Percentiles rank a stretch among this genome's conserved stretches.
These are phyloP conservation scores for Petrolisthes manimaculis DNA, from an alignment of 2,888 invertebrate genomes.

Conservation along the genomic window DNA sequence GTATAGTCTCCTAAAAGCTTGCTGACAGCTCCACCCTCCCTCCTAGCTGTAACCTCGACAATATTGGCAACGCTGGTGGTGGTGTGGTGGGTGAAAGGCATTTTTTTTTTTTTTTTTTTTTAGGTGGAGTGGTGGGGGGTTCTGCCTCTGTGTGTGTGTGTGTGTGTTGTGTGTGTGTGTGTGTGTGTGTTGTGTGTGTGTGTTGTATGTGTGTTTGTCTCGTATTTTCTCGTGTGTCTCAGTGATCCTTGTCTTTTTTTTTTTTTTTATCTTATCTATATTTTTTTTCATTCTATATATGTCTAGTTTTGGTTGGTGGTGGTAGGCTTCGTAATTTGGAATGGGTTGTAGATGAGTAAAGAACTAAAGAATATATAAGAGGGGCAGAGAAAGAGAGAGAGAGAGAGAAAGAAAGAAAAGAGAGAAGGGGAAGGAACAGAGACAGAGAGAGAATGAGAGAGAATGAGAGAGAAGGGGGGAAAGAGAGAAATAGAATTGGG, in stretches of 20 bases:
- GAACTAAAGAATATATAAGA: background rate
- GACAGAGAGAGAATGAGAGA: background rate
- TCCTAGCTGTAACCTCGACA: background rate
- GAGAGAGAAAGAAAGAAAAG: slow-evolving; percentile 17
- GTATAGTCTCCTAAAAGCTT: slow-evolving; percentile 32
- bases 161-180: too few relatives aligned
- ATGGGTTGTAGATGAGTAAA: background rate
- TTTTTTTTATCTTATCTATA: background rate
- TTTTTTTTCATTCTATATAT: background rate
- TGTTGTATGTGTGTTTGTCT: too few relatives aligned
- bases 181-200: too few relatives aligned
- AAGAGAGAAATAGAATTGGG: background rate
- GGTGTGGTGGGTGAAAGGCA: too few relatives aligned
- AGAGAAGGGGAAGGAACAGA: background rate
- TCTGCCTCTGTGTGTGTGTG: too few relatives aligned
- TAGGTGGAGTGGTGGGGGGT: too few relatives aligned
- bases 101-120: too few relatives aligned
- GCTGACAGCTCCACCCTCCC: slow-evolving; percentile 15
- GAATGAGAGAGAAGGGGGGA: background rate
- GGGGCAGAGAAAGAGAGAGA: slow-evolving; percentile 6
- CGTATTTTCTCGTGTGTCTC: background rate
- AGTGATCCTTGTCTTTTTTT: background rate
- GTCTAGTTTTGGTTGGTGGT: too few relatives aligned
- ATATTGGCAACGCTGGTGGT: slow-evolving; percentile 12
- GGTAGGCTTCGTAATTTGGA: too few relatives aligned